These are phyloP conservation scores for Schrankia costaestrigalis DNA, from an alignment of 2,888 invertebrate species.

Conservation along the genomic window DNA sequence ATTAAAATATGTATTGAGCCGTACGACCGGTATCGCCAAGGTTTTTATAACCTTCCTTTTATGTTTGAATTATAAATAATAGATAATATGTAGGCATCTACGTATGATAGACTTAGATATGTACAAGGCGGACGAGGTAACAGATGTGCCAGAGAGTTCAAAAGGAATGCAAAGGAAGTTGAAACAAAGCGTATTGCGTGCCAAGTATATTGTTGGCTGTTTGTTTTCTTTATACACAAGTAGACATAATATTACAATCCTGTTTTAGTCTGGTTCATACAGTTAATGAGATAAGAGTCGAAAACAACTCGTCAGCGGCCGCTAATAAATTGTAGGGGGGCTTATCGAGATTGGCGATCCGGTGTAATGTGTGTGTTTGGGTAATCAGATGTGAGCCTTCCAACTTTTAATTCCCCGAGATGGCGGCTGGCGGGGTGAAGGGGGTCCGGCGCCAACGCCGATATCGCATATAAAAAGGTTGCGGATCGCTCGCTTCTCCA, in stretches of 20 bases:
- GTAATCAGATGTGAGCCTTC: slow-evolving; percentile 74
- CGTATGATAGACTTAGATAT: slow-evolving; percentile 12
- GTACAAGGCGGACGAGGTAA: slow-evolving; percentile 4
- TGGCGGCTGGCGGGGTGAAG: slow-evolving; percentile 44
- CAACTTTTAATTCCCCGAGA: slow-evolving; percentile 74
- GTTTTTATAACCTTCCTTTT: slow-evolving; percentile 43
- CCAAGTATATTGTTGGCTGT: slow-evolving; percentile 19
- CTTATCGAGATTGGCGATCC: slow-evolving; percentile 71
- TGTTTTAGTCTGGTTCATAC: slow-evolving; percentile 32
- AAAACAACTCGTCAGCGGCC: slow-evolving; percentile 61
- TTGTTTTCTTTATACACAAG: slow-evolving; percentile 19
- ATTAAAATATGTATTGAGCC: slow-evolving; percentile 71
- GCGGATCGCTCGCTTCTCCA: slow-evolving; percentile 78
- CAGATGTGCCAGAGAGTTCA: slow-evolving; percentile 16
- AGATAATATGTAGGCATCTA: slow-evolving; percentile 26
- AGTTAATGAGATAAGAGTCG: slow-evolving; percentile 52
- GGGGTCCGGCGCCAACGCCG: slow-evolving; percentile 69
- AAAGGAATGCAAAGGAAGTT: slow-evolving; percentile 15
- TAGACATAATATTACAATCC: slow-evolving; percentile 27
- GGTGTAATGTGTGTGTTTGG: slow-evolving; percentile 70
- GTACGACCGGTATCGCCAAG: slow-evolving; percentile 42
- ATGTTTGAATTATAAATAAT: slow-evolving; percentile 33
- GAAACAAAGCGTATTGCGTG: slow-evolving; percentile 18
- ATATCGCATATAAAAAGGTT: slow-evolving; percentile 80
- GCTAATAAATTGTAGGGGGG: slow-evolving; percentile 66